phyloP scores from a whole-genome alignment of 1,140 invertebrate genomes.

The Pseudomyrmex dendroicus region DNA sequence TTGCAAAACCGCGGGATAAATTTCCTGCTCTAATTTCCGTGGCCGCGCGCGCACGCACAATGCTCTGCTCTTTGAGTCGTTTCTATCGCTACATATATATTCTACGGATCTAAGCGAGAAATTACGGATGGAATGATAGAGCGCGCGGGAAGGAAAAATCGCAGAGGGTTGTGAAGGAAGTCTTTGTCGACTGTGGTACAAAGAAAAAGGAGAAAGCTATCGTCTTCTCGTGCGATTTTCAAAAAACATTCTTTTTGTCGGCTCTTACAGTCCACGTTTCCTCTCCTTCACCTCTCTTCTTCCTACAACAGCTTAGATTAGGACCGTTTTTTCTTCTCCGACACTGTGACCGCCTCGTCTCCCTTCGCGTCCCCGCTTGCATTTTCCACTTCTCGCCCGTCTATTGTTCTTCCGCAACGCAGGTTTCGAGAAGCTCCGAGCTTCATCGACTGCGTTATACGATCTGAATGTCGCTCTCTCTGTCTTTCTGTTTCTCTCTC shows the following conservation, averaged over 20 bases:
- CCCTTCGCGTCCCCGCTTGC: not conserved
- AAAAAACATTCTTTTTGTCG: not conserved
- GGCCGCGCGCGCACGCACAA: constrained; percentile 74
- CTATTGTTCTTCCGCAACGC: constrained; percentile 31
- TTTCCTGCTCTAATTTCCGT: constrained; percentile 44
- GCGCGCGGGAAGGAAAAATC: constrained; percentile 21
- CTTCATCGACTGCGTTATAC: constrained; percentile 15
- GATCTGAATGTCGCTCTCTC: constrained; percentile 11
- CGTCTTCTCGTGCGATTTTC: not conserved
- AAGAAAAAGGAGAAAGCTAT: not conserved
- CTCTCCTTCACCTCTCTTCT: not conserved
- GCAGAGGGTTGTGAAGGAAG: constrained; percentile 10
- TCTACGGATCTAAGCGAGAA: constrained; percentile 51
- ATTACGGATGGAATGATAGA: constrained; percentile 43
- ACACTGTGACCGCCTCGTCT: not conserved
- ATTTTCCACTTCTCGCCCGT: constrained; percentile 46
- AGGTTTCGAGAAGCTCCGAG: not conserved
- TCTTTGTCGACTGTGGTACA: not conserved
- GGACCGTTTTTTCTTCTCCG: constrained; percentile 22
- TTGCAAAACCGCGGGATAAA: constrained; percentile 26
- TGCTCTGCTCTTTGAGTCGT: constrained; percentile 78
- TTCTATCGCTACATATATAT: constrained; percentile 21
- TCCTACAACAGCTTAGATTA: constrained; percentile 38
- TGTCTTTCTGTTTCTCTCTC: not conserved
- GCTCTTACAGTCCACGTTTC: not conserved